Percentiles rank a stretch among this genome's conserved stretches.
These are phyloP conservation scores for Petrocephalus microphthalmus DNA, from an alignment of 2,113 vertebrate species.

Conservation along the genomic window DNA sequence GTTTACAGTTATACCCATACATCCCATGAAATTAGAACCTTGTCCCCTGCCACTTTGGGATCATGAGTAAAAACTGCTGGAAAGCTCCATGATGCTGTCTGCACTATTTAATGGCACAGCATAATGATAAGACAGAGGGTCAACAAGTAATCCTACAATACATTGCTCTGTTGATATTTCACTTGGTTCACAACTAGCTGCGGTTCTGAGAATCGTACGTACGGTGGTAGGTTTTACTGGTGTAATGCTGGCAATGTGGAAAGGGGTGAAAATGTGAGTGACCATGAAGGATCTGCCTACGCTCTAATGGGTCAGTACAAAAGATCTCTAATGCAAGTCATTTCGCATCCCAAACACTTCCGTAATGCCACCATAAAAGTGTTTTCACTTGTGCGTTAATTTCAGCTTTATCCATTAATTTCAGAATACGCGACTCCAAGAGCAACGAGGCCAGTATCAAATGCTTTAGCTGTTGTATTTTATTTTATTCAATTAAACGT, in stretches of 20 bases:
- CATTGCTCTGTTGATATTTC: background rate
- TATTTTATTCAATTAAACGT: constrained; percentile 21
- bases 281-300: background rate
- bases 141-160: background rate
- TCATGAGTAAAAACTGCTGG: background rate
- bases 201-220: background rate
- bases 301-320: background rate
- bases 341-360: background rate
- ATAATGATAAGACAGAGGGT: background rate
- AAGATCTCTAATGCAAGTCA: background rate
- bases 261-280: background rate
- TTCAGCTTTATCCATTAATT: constrained; percentile 44
- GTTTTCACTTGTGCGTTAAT: background rate
- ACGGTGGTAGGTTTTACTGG: background rate
- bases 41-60: background rate
- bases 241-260: background rate
- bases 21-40: background rate
- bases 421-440: constrained; percentile 30
- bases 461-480: constrained; percentile 36
- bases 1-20: background rate
- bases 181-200: background rate
- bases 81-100: background rate
- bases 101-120: background rate
- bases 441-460: constrained; percentile 42
- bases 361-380: background rate